phyloP scores from a whole-genome alignment of 2,888 invertebrate genomes.

The Brenthis daphne region DNA sequence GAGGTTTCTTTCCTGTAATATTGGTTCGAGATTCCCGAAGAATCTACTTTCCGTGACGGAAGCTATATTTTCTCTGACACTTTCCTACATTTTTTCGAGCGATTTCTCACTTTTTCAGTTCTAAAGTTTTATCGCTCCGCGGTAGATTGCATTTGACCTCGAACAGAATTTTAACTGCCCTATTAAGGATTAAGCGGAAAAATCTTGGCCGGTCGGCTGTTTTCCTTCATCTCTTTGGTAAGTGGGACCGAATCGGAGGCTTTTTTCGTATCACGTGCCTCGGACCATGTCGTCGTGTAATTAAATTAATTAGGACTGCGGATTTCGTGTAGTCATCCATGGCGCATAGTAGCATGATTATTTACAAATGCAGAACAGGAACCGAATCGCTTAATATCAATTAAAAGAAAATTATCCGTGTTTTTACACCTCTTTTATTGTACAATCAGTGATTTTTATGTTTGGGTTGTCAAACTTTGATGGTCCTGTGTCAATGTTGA shows the following conservation, averaged over 20 bases:
- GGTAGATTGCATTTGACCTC: constrained; percentile 36
- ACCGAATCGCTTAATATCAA: constrained; percentile 31
- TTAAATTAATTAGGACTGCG: constrained; percentile 34
- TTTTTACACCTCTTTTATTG: constrained; percentile 25
- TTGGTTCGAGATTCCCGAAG: constrained; percentile 21
- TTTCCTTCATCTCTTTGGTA: constrained; percentile 27
- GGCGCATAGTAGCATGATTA: constrained; percentile 7
- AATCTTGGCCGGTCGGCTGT: constrained; percentile 20
- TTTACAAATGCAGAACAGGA: constrained; percentile 28
- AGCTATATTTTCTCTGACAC: constrained; percentile 16
- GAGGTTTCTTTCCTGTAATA: constrained; percentile 44
- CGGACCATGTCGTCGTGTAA: constrained; percentile 27
- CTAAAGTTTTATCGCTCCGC: constrained; percentile 29
- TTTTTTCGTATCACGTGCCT: constrained; percentile 32
- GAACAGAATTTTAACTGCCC: constrained; percentile 40
- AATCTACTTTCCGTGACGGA: constrained; percentile 23
- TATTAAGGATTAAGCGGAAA: constrained; percentile 31
- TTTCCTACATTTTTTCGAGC: constrained; percentile 16
- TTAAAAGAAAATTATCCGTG: constrained; percentile 25
- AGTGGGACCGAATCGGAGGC: constrained; percentile 18
- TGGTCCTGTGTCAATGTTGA: too few relatives aligned
- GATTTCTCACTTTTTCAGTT: constrained; percentile 18
- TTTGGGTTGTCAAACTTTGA: too few relatives aligned
- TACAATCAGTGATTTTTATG: not conserved
- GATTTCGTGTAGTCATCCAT: constrained; percentile 31